Base-by-base conservation (phyloP, 2,113 vertebrate genomes). In the Pachypanchax playfairii region DNA sequence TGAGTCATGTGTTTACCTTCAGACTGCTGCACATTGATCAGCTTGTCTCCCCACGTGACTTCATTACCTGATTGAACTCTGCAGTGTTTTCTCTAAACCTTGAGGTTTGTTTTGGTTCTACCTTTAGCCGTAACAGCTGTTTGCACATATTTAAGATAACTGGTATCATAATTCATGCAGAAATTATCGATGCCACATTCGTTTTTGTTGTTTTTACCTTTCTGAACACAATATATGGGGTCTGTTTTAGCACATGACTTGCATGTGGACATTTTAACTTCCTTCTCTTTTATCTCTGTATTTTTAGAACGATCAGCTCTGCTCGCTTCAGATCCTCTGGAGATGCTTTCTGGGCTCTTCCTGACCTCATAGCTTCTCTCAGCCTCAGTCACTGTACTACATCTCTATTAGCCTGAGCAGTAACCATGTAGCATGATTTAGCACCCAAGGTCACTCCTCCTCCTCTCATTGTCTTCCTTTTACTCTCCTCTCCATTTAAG, bases 391-490 rank as follows among this genome's bases (percentile, higher is more conserved):
- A 51, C 39, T 65, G 51, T 51, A 39, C 69, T 79, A 53, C 17
- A 56, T 87, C 75, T 88, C 72, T 74, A 84, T 89, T 87, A 88
- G 77, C 68, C 65, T 20, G 46, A 47, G 75, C 71, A 73, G 63
- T 80, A 80, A 77, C 74, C 59, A n/a, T 44, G 61, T 72, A 63
- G 75, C 65, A 51, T 64, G 77, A 77, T 83, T 79, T 69, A 81
- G 66, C 75, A 62, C 51, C 77, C 77, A 87, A 88, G 86, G 86
- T 89, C 81, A 79, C 56, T 61, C 59, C 29, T 44, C 59, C 29
- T 44, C 15, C 36, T 70, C 48, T 46, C 20, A 22, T 50, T 43
- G 54, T 46, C 65, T 61, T 54, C 54, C 54, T 35, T 33, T 43
- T 54, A 1, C 62, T 21, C 44, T 58, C 25, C 26, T 20, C 44